phyloP scores from a whole-genome alignment of 2,888 invertebrate species.

The Lepidochitona cinerea region DNA sequence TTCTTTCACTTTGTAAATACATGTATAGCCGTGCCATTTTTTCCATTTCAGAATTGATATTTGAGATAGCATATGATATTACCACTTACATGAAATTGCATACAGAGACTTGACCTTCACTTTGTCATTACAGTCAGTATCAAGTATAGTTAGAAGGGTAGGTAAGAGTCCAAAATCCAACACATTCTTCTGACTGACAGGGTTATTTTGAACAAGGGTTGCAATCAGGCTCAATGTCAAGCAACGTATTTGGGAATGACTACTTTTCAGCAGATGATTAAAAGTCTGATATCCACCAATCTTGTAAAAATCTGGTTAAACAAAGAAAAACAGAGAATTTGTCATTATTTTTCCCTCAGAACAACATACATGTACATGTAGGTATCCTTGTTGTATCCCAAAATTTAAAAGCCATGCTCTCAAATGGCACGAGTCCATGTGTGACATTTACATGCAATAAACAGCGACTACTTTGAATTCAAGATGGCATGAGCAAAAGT shows the following conservation, averaged over 20 bases:
- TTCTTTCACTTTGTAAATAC: too few relatives aligned
- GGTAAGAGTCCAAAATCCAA: slow-evolving; percentile 79
- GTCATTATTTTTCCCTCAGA: not conserved
- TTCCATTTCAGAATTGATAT: not conserved
- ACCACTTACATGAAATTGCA: slow-evolving; percentile 83
- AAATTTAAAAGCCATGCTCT: too few relatives aligned
- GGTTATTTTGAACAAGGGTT: slow-evolving; percentile 88
- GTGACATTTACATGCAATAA: too few relatives aligned
- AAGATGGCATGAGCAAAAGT: too few relatives aligned
- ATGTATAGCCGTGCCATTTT: too few relatives aligned
- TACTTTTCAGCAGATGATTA: slow-evolving; percentile 78
- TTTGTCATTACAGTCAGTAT: slow-evolving; percentile 74
- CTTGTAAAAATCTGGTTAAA: slow-evolving; percentile 82
- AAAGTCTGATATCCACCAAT: slow-evolving; percentile 86
- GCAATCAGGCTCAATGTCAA: slow-evolving; percentile 81
- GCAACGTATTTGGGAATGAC: slow-evolving; percentile 77
- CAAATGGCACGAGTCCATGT: too few relatives aligned
- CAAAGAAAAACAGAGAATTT: not conserved
- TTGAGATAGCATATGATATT: too few relatives aligned
- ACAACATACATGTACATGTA: too few relatives aligned
- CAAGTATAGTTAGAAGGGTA: slow-evolving; percentile 76
- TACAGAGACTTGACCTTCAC: slow-evolving; percentile 81
- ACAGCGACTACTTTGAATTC: too few relatives aligned
- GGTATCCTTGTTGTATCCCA: too few relatives aligned
- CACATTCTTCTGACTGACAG: slow-evolving; percentile 82